Conservation (phyloP, 2,888 invertebrate species). For the Ophioninae sp. region DNA sequence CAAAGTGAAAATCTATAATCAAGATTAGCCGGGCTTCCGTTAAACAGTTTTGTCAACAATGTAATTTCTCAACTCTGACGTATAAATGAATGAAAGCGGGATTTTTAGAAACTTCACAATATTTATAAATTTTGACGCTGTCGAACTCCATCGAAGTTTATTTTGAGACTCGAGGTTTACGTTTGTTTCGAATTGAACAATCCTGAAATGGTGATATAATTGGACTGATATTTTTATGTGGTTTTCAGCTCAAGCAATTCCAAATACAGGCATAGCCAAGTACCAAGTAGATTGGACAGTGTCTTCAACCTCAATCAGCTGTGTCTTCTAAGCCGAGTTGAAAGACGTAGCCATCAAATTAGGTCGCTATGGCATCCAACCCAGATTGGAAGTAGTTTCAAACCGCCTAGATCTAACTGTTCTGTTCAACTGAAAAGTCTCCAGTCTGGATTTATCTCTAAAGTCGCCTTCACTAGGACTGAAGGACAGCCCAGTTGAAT, state of each 20-base stretch:
- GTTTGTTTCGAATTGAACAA: not conserved
- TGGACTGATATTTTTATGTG: not conserved
- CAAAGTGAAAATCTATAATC: constrained; percentile 65
- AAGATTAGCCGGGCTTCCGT: constrained; percentile 46
- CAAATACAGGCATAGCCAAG: not conserved
- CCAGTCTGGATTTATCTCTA: not conserved
- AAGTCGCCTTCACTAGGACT: not conserved
- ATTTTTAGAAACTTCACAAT: not conserved
- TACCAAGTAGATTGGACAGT: not conserved
- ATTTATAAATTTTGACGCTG: not conserved
- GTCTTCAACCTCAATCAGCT: not conserved
- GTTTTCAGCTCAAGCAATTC: not conserved
- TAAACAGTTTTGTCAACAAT: constrained; percentile 26
- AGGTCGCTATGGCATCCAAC: not conserved
- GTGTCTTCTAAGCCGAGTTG: not conserved
- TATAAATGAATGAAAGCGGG: not conserved
- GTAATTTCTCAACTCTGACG: not conserved
- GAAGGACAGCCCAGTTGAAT: not conserved
- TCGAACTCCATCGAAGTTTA: not conserved
- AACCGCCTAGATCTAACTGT: not conserved
- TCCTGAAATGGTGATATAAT: not conserved
- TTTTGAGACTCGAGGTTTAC: not conserved
- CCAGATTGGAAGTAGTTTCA: not conserved
- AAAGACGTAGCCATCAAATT: too few relatives aligned
- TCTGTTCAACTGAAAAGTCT: not conserved